Percentiles rank a stretch among this genome's conserved stretches.
These are phyloP conservation scores for Electrona antarctica DNA, from an alignment of 2,113 vertebrate species.

Conservation along the genomic window DNA sequence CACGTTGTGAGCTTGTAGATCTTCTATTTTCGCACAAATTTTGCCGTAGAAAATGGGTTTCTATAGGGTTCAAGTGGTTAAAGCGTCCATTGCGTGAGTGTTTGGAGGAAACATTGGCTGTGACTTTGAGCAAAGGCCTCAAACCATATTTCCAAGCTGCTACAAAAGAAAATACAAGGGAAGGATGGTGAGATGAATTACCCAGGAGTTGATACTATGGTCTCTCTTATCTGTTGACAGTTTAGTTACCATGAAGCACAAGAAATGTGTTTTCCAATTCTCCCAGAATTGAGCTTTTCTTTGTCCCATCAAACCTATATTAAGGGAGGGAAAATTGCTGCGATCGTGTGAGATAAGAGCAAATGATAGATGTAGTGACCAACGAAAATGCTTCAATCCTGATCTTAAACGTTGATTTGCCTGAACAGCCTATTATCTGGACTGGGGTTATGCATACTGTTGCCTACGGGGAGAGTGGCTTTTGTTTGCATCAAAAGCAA, in stretches of 20 bases:
- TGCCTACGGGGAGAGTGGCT: slow-evolving; percentile 23
- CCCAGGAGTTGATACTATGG: slow-evolving; percentile 78
- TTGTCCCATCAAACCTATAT: slow-evolving; percentile 78
- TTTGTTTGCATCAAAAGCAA: slow-evolving; percentile 6
- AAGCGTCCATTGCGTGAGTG: slow-evolving; percentile 65
- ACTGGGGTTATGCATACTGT: slow-evolving; percentile 56
- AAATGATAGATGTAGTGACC: slow-evolving; percentile 78
- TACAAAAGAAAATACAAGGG: slow-evolving; percentile 82
- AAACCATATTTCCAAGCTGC: slow-evolving; percentile 89
- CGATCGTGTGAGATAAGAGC: slow-evolving; percentile 75
- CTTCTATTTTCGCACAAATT: no score
- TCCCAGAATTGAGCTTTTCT: slow-evolving; percentile 77
- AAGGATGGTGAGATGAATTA: slow-evolving; percentile 82
- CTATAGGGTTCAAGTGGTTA: background rate
- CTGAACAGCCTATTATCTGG: slow-evolving; percentile 60
- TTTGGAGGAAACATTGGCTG: slow-evolving; percentile 87
- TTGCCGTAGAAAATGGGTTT: no score
- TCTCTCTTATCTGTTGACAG: slow-evolving; percentile 82
- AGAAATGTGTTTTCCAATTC: slow-evolving; percentile 82
- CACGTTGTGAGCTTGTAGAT: no score
- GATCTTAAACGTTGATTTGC: slow-evolving; percentile 71
- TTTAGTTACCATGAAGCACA: slow-evolving; percentile 78
- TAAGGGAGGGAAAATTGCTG: slow-evolving; percentile 74
- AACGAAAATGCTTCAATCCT: slow-evolving; percentile 74
- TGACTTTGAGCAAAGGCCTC: slow-evolving; percentile 88